Base-by-base conservation (phyloP, 2,888 invertebrate genomes). In the Parasteatoda lunata region DNA sequence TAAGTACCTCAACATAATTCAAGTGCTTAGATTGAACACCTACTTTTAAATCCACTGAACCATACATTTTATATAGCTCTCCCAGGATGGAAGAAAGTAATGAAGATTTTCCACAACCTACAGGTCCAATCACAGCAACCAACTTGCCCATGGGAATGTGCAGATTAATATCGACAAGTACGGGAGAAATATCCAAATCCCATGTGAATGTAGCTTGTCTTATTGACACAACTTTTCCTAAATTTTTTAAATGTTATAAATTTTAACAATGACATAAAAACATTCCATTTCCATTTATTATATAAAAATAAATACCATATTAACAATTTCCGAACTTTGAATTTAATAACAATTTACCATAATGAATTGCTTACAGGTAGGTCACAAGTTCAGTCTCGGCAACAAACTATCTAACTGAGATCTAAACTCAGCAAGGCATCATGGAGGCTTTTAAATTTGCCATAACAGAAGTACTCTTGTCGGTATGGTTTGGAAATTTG, bases 61-160 rank as follows among this genome's bases (percentile, higher is more conserved):
- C 86, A n/a, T 70, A 76, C 9, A 49, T n/a, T 77, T 82, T 87
- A 77, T 77, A 15, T 77, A 87, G 76, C 48, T 87, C 86, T 68
- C 86, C 86, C n/a, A 87, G 47, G 8, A 87, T n/a, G 47, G 81
- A 66, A 45, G 81, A 82, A 4, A 87, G 54, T n/a, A 87, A 59
- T 13, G 86, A 82, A 11, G 86, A 82, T 72, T 87, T 87, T 49
- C 86, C 86, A 6, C 77, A 82, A 11, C 86, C 86, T 15, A 87
- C 86, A 11, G 76, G 15, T 1, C 86, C 86, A 13, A 82, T 75
- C 1, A 87, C 45, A 59, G 86, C 86, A 51, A 79, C 59, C 7
- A 84, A 51, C 54, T 45, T 52, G 3, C 78, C 84, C 68, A 15
- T 64, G 6, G 54, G 69, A 51, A 78, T 54, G 64, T 51, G 77